A percentile compares a stretch with the other conserved stretches of the same genome.
These are phyloP conservation scores for Vombatus ursinus DNA, from an alignment of 2,113 vertebrate genomes.

Conservation along the genomic window DNA sequence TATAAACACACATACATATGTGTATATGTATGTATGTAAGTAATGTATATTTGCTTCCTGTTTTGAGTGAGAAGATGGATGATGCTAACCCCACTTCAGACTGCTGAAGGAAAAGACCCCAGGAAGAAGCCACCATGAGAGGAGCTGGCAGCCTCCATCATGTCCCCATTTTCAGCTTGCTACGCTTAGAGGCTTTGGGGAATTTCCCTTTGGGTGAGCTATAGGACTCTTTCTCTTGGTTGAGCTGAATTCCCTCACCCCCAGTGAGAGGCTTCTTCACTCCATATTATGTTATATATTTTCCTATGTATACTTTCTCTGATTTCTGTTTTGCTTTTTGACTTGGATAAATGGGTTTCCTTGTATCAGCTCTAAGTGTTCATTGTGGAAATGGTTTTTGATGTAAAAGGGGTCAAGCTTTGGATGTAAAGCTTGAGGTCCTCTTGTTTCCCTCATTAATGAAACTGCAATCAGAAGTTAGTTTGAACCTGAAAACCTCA, in stretches of 20 bases:
- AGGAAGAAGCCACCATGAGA: background rate
- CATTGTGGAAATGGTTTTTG: background rate
- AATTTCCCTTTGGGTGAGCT: background rate
- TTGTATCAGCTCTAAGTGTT: background rate
- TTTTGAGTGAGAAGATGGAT: background rate
- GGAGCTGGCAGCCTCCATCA: background rate
- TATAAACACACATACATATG: too few relatives aligned
- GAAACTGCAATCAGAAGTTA: background rate
- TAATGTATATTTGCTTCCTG: too few relatives aligned
- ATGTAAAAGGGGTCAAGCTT: background rate
- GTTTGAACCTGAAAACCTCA: background rate
- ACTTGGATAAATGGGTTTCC: background rate
- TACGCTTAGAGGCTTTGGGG: background rate
- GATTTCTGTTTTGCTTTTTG: background rate
- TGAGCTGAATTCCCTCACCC: background rate
- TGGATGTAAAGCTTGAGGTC: background rate
- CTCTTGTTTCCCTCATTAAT: background rate
- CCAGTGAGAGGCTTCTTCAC: background rate
- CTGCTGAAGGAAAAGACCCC: too few relatives aligned
- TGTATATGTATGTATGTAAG: too few relatives aligned
- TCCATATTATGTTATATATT: background rate
- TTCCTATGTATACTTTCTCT: background rate
- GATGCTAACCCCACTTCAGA: background rate
- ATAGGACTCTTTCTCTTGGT: background rate
- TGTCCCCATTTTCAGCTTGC: background rate